Conservation (phyloP, 2,797 vertebrate species). For the Alosa sapidissima region DNA sequence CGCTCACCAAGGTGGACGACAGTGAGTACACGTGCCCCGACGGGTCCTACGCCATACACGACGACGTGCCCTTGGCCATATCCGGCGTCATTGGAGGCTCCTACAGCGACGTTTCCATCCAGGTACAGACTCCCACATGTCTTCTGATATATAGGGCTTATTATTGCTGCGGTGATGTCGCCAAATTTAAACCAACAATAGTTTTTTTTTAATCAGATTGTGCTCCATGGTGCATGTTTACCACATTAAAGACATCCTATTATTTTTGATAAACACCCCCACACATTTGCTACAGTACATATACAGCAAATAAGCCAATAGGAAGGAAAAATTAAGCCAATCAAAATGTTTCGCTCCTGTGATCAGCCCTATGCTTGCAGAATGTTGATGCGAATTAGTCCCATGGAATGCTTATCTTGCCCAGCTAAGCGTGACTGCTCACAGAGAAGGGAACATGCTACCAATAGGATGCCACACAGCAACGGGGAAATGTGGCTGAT, state of each 20-base stretch:
- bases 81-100: slow-evolving; percentile 96
- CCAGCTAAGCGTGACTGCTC: background rate
- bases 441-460: background rate
- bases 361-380: background rate
- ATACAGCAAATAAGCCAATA: background rate
- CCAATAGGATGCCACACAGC: slow-evolving; percentile 56
- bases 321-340: background rate
- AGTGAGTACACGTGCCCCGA: slow-evolving; percentile 96
- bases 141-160: background rate
- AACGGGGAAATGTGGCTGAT: slow-evolving; percentile 62
- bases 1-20: slow-evolving; percentile 91
- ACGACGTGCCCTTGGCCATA: slow-evolving; percentile 90
- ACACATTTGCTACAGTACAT: background rate
- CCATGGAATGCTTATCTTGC: background rate
- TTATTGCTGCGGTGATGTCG: background rate
- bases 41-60: slow-evolving; percentile 91
- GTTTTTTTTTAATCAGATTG: background rate
- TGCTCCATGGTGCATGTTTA: background rate
- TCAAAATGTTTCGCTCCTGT: background rate
- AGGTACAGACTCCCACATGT: slow-evolving; percentile 75
- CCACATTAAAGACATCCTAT: background rate
- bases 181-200: background rate
- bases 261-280: background rate
- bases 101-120: slow-evolving; percentile 97
- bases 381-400: slow-evolving; percentile 12